phyloP scores from a whole-genome alignment of 2,113 vertebrate species.

The Oreocharis arfaki region DNA sequence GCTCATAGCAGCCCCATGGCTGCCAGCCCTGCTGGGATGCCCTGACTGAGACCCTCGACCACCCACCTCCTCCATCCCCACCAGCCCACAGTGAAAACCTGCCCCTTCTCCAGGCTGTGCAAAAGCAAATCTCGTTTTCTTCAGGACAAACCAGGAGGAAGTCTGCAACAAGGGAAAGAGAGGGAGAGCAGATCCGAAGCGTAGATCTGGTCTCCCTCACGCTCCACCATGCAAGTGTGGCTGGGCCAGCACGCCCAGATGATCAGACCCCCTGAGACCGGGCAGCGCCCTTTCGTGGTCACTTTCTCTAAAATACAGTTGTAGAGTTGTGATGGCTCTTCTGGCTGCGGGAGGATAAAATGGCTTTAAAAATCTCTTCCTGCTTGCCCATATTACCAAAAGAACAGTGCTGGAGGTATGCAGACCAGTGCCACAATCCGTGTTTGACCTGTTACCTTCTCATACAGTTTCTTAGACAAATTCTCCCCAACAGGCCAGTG shows the following conservation, averaged over 20 bases:
- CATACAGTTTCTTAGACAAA: background rate
- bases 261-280: background rate
- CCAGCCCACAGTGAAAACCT: background rate
- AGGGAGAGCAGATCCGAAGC: background rate
- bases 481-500: background rate
- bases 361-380: background rate
- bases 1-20: background rate
- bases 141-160: background rate
- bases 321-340: background rate
- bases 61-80: background rate
- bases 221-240: background rate
- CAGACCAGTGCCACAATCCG: background rate
- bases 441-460: background rate
- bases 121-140: background rate
- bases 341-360: background rate
- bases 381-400: background rate
- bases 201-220: background rate
- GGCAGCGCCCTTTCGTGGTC: background rate
- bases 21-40: background rate
- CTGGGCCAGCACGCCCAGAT: fast-evolving
- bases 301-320: background rate
- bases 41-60: fast-evolving
- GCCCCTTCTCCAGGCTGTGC: background rate
- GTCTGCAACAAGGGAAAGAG: background rate
- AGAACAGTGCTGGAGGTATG: background rate